Evolutionary conservation across 1,140 invertebrate genomes (phyloP), one percentile per base, ranked within the genome.

Genomic region (Brachionus angularis): DNA sequence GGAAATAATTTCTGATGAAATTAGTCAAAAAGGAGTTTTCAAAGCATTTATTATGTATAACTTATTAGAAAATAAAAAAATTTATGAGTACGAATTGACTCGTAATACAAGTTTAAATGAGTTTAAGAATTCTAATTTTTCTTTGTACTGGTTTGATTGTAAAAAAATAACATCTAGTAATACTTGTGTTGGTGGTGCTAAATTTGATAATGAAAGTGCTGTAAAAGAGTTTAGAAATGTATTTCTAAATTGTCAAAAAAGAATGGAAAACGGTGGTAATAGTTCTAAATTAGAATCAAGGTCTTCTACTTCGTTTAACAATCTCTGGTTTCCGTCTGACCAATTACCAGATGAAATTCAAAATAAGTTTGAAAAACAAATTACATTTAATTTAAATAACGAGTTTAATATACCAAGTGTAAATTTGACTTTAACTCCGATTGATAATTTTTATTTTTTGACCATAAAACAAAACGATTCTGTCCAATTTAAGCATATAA

Each of bases 21-120:
- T 58, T 25, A 58, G 53, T 27, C 53, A 58, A 58, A 58, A 58
- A 29, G 53, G 53, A 39, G 16, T 39, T 39, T 58, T 58, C 39
- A 36, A 58, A 23, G 53, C 21, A 18, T 34, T 39, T 33, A 58
- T 58, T 5, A 58, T 58, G 1, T 58, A 34, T 25, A 39, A 10
- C 39, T 14, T 39, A n/a, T 21, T 58, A 2, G 53, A 58, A 14
- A 34, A 58, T 34, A 58, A 58, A 1, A 39, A 14, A 58, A 36
- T 39, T 5, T 39, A 36, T 36, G 33, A 58, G n/a, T 58, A 23
- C 36, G 23, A 58, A 39, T 5, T 58, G 8, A 39, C 33, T 39
- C 21, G 33, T 21, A 39, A 23, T 39, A 58, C 53, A n/a, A 58
- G 39, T 58, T 21, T 58, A 10, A 36, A 14, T 39, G 53, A 58